Evolutionary conservation across 2,797 vertebrate species (phyloP).

Genomic region (Babyrousa celebensis): DNA sequence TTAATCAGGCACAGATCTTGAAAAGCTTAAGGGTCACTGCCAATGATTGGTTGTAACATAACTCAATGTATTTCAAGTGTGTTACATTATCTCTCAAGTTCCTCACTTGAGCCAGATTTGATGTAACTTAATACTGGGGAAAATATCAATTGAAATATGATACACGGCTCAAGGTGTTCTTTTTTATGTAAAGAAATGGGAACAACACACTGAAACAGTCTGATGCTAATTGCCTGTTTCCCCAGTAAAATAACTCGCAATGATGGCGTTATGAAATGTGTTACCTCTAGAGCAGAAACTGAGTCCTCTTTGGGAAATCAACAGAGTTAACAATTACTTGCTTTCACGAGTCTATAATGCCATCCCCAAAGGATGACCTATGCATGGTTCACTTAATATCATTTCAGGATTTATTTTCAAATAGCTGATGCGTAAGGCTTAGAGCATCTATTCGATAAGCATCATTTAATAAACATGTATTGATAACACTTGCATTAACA

Average conservation of each 20-base stretch:
- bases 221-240: constrained; percentile 54
- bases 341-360: not conserved
- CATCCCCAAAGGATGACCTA: not conserved
- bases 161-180: constrained; percentile 67
- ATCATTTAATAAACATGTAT: not conserved
- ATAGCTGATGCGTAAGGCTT: not conserved
- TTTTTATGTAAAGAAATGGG: constrained; percentile 60
- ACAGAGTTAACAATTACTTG: not conserved
- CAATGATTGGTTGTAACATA: constrained; percentile 59
- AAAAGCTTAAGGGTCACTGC: constrained; percentile 60
- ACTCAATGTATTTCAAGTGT: constrained; percentile 61
- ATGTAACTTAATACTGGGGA: constrained; percentile 72
- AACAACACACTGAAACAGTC: constrained; percentile 17
- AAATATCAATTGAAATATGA: constrained; percentile 66
- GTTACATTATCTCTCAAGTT: constrained; percentile 64
- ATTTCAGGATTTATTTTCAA: constrained; percentile 19
- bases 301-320: constrained; percentile 43
- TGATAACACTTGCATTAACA: not conserved
- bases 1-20: constrained; percentile 79
- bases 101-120: constrained; percentile 60
- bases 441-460: not conserved
- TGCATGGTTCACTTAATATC: not conserved
- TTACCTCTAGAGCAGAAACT: constrained; percentile 54
- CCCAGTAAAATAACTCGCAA: constrained; percentile 52
- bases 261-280: not conserved